Evolutionary conservation across 1,140 invertebrate genomes (phyloP).

Genomic region (Bombus pyrosoma): DNA sequence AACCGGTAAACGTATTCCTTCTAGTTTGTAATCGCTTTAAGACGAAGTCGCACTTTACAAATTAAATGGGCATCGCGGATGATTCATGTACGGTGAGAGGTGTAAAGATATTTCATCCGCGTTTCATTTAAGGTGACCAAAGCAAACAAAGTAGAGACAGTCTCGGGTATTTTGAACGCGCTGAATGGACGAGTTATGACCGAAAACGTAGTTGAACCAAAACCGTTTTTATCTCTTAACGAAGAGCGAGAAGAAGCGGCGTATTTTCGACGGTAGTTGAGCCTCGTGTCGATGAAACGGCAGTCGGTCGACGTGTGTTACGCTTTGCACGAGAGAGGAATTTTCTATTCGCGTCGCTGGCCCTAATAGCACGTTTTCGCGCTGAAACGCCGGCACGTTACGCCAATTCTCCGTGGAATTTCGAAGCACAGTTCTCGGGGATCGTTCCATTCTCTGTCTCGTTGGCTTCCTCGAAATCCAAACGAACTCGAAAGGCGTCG

Average conservation of each 20-base stretch:
- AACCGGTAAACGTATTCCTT: too few relatives aligned
- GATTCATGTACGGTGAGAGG: too few relatives aligned
- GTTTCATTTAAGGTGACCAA: too few relatives aligned
- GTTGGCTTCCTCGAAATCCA: conserved; percentile 38
- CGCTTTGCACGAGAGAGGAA: background rate
- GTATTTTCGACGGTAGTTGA: too few relatives aligned
- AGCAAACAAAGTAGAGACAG: too few relatives aligned
- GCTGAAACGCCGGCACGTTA: conserved; percentile 24
- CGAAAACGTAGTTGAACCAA: too few relatives aligned
- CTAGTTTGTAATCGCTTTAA: too few relatives aligned
- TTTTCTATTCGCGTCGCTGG: conserved; percentile 58
- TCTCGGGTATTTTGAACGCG: too few relatives aligned
- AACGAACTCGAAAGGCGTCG: conserved; percentile 38
- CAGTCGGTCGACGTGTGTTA: background rate
- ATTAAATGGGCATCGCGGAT: too few relatives aligned
- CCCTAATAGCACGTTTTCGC: conserved; percentile 44
- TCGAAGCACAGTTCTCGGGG: conserved; percentile 11
- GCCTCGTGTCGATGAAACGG: background rate
- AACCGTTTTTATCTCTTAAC: background rate
- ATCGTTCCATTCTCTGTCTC: conserved; percentile 32
- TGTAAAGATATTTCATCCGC: too few relatives aligned
- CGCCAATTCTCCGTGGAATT: conserved; percentile 46
- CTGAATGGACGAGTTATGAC: too few relatives aligned
- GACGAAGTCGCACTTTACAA: too few relatives aligned
- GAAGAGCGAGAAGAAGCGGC: background rate